A percentile compares a stretch with the other conserved stretches of the same genome.
Evolutionary conservation across 1,140 invertebrate species (phyloP).

Genomic region (Ceratina japonica): DNA sequence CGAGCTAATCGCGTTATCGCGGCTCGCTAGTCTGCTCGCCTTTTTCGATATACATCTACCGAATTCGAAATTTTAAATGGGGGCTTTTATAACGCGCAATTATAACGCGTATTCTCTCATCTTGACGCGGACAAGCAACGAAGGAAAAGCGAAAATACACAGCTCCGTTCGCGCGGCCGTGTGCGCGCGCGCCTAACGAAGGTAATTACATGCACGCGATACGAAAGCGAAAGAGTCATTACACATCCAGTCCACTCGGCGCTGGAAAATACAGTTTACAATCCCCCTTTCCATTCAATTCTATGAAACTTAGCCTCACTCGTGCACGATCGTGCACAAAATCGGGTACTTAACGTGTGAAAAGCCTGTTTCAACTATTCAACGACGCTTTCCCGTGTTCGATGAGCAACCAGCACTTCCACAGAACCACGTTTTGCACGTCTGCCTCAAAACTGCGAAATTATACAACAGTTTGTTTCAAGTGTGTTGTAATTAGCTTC

Average conservation of each 20-base stretch:
- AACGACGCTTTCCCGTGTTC: too few relatives aligned
- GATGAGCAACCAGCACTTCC: too few relatives aligned
- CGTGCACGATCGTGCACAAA: neutral
- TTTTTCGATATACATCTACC: slow-evolving; percentile 32
- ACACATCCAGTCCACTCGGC: slow-evolving; percentile 1
- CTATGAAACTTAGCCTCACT: neutral
- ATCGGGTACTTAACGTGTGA: neutral
- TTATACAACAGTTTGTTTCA: too few relatives aligned
- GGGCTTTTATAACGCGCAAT: slow-evolving; percentile 44
- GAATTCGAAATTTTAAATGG: slow-evolving; percentile 42
- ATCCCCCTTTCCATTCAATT: neutral
- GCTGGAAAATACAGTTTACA: slow-evolving; percentile 33
- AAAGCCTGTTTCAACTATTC: neutral
- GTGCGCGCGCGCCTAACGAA: slow-evolving; percentile 37
- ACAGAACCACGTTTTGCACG: too few relatives aligned
- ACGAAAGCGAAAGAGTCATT: slow-evolving; percentile 46
- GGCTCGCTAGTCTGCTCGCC: slow-evolving; percentile 6
- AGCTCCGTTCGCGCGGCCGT: neutral
- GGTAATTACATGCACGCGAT: slow-evolving; percentile 53
- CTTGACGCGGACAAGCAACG: slow-evolving; percentile 21
- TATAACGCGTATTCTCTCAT: slow-evolving; percentile 43
- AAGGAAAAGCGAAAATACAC: slow-evolving; percentile 23
- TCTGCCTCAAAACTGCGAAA: too few relatives aligned
- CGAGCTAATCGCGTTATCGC: slow-evolving; percentile 31
- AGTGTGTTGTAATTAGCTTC: too few relatives aligned